Percentiles rank a stretch among this genome's conserved stretches.
Evolutionary conservation across 2,888 invertebrate species (phyloP).

Genomic region (Netelia inedita): DNA sequence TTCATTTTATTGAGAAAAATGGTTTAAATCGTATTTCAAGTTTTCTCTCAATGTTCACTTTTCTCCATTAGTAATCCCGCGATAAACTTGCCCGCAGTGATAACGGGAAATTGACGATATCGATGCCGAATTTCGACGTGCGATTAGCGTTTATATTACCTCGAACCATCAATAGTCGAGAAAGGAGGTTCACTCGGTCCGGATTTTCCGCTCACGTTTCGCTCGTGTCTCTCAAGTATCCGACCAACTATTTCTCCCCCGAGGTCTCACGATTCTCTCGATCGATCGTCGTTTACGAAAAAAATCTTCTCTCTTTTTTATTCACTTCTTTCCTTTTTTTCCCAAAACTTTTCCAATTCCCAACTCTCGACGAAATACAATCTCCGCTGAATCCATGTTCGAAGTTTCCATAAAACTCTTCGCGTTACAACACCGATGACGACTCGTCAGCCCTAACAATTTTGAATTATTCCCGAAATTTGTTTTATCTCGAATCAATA

Average conservation of each 20-base stretch:
- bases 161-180: constrained; percentile 29
- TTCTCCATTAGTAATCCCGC: constrained; percentile 6
- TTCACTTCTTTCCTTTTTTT: background rate
- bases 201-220: constrained; percentile 15
- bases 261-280: constrained; percentile 20
- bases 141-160: background rate
- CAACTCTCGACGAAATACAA: background rate
- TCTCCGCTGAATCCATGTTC: constrained; percentile 15
- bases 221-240: constrained; percentile 16
- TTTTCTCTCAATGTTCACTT: background rate
- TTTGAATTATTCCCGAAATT: background rate
- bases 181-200: background rate
- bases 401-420: background rate
- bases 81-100: background rate
- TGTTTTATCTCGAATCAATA: no score
- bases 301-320: background rate
- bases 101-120: constrained; percentile 1
- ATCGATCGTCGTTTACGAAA: constrained; percentile 55
- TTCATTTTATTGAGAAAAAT: no score
- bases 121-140: background rate
- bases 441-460: background rate
- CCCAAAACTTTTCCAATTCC: constrained; percentile 46
- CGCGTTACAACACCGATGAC: background rate
- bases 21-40: no score
- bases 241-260: constrained; percentile 13